Conservation (phyloP, 2,888 invertebrate species). For the Oscheius sp. region DNA sequence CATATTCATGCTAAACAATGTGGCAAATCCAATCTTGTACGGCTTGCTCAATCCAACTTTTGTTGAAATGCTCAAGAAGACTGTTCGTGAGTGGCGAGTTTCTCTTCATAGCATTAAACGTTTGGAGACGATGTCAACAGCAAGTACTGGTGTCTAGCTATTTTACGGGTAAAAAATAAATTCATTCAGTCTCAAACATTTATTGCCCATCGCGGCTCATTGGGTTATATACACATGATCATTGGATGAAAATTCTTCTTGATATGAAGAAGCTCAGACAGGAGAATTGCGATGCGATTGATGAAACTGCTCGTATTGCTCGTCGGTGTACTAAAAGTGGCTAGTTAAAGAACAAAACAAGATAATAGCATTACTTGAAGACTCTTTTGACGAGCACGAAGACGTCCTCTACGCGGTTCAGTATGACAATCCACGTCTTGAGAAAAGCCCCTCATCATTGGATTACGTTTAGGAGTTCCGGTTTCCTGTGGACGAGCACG, state of each 20-base stretch:
- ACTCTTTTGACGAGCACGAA: conserved; percentile 39
- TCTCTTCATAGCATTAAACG: conserved; percentile 14
- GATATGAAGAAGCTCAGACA: conserved; percentile 13
- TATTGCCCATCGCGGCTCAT: conserved; percentile 11
- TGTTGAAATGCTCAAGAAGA: conserved; percentile 29
- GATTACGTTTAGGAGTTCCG: conserved; percentile 38
- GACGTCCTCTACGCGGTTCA: conserved; percentile 35
- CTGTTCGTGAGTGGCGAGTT: conserved; percentile 15
- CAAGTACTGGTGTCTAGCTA: conserved; percentile 13
- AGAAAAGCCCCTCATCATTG: conserved; percentile 49
- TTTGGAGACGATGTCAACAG: conserved; percentile 22
- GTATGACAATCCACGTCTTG: conserved; percentile 49
- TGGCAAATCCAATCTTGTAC: conserved; percentile 31
- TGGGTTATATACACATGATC: conserved; percentile 9
- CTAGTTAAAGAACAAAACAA: neutral
- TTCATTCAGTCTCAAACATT: neutral
- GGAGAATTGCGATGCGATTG: conserved; percentile 19
- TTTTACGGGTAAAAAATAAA: conserved; percentile 5
- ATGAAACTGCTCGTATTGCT: conserved; percentile 39
- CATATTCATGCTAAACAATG: conserved; percentile 30
- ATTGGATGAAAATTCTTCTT: neutral
- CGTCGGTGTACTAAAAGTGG: conserved; percentile 45
- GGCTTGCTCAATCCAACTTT: conserved; percentile 32
- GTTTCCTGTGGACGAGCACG: conserved; percentile 37
- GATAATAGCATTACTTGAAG: conserved; percentile 8